Conservation (phyloP, 2,797 vertebrate genomes). For the Artibeus lituratus region DNA sequence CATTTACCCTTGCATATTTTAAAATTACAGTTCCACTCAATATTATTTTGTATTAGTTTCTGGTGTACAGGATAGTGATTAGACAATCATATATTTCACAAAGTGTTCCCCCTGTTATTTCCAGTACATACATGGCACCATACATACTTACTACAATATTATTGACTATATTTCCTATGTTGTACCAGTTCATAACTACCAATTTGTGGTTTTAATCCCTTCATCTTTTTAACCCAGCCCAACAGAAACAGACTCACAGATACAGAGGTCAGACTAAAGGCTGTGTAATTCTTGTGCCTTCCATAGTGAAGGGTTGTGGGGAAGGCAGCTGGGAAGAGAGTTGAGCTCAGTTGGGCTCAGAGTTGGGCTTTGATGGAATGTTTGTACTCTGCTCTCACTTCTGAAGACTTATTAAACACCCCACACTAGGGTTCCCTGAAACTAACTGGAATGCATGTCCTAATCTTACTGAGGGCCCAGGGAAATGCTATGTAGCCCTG, state of each 20-base stretch:
- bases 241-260: background rate
- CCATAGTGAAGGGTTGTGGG: background rate
- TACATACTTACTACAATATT: no score
- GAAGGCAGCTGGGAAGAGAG: background rate
- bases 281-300: background rate
- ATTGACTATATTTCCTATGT: no score
- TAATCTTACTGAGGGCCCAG: background rate
- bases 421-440: background rate
- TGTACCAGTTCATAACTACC: no score
- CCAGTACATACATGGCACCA: no score
- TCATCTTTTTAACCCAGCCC: background rate
- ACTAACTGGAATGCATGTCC: background rate
- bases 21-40: no score
- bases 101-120: no score
- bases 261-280: background rate
- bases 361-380: background rate
- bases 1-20: no score
- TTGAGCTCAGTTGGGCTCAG: background rate
- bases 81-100: no score
- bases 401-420: background rate
- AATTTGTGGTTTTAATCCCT: no score
- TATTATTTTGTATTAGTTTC: no score
- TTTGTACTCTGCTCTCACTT: background rate
- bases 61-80: no score
- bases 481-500: background rate